Evolutionary conservation across 2,797 vertebrate species (phyloP).

Genomic region (Xyrichtys novacula): DNA sequence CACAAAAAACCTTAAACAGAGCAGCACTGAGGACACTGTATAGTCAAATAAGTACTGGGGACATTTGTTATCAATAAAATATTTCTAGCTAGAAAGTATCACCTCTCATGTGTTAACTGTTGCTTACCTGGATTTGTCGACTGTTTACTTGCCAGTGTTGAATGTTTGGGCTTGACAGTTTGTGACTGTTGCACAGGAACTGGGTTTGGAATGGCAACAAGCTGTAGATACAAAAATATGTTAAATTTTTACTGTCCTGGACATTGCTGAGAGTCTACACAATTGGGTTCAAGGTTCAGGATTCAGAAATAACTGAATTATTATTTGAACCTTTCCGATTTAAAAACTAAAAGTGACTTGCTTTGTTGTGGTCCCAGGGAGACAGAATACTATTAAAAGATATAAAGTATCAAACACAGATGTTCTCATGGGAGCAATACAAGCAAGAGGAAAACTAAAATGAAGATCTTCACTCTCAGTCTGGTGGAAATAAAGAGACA

Average conservation of each 20-base stretch:
- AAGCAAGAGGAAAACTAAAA: not conserved
- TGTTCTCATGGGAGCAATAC: not conserved
- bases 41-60: not conserved
- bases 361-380: not conserved
- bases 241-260: not conserved
- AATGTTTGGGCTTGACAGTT: slow-evolving; percentile 46
- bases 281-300: not conserved
- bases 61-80: not conserved
- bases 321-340: not conserved
- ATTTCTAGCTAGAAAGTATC: not conserved
- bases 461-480: not conserved
- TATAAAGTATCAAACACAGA: not conserved
- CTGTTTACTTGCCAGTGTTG: slow-evolving; percentile 53
- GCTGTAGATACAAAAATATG: slow-evolving; percentile 58
- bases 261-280: not conserved
- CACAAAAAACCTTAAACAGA: slow-evolving; percentile 13
- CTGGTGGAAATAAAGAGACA: not conserved
- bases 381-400: not conserved
- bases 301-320: not conserved
- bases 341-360: not conserved
- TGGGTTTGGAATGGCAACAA: slow-evolving; percentile 74
- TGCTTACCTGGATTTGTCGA: slow-evolving; percentile 70
- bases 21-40: not conserved
- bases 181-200: slow-evolving; percentile 61
- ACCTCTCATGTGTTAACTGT: not conserved